These are phyloP conservation scores for Channa argus DNA, from an alignment of 2,113 vertebrate species.

Conservation along the genomic window DNA sequence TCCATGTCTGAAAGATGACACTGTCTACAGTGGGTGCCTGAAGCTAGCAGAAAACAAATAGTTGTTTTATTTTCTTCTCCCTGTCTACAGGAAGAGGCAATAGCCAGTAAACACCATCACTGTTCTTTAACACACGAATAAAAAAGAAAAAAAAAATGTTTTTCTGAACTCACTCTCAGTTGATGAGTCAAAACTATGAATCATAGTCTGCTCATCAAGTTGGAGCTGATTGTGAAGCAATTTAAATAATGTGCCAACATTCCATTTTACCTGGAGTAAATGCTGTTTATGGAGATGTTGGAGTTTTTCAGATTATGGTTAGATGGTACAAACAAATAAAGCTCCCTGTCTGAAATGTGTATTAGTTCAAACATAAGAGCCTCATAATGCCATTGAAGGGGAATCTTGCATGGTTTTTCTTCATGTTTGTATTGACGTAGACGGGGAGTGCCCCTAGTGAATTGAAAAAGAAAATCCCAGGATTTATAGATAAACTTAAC, in stretches of 20 bases:
- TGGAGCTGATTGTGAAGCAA: constrained; percentile 53
- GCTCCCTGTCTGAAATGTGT: constrained; percentile 20
- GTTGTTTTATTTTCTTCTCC: constrained; percentile 65
- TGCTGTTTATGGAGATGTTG: background rate
- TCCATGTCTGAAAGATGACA: constrained; percentile 79
- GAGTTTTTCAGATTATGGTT: background rate
- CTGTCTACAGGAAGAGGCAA: constrained; percentile 35
- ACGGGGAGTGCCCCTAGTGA: constrained; percentile 54
- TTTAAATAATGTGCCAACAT: constrained; percentile 42
- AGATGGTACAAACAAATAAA: constrained; percentile 30
- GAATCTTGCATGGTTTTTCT: constrained; percentile 24
- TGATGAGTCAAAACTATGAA: constrained; percentile 67
- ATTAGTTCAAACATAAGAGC: constrained; percentile 24
- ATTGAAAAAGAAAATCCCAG: constrained; percentile 28
- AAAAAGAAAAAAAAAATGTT: constrained; percentile 4
- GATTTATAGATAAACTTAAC: constrained; percentile 66
- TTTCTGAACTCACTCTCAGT: constrained; percentile 34
- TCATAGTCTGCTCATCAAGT: constrained; percentile 56
- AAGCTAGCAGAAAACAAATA: constrained; percentile 76
- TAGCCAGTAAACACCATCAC: constrained; percentile 19
- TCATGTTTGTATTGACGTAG: constrained; percentile 35
- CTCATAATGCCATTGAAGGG: background rate
- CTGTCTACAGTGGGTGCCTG: constrained; percentile 59
- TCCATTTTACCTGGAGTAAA: constrained; percentile 37
- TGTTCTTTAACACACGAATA: background rate